These are phyloP conservation scores for Zosterops japonicus DNA, from an alignment of 2,113 vertebrate species.

Conservation along the genomic window DNA sequence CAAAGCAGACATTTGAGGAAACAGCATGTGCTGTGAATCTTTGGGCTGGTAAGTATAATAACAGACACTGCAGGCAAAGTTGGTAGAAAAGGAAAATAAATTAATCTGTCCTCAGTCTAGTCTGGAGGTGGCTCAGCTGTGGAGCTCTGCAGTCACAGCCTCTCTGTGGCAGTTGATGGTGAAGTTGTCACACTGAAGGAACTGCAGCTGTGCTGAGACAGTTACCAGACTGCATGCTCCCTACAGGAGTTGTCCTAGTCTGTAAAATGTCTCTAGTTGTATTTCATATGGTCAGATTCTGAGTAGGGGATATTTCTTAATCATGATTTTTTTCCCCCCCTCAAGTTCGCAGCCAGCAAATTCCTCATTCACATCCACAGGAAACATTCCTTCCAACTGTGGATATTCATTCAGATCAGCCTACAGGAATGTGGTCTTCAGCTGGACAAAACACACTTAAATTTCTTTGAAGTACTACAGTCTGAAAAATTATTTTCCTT, in stretches of 20 bases:
- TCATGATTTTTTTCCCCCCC: not conserved
- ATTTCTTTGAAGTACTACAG: not conserved
- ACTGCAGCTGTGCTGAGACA: conserved; percentile 61
- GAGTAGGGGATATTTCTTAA: conserved; percentile 42
- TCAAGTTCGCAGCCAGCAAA: conserved; percentile 19
- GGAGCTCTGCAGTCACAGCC: conserved; percentile 7
- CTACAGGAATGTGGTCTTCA: not conserved
- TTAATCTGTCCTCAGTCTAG: conserved; percentile 40
- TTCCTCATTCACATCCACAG: conserved; percentile 21
- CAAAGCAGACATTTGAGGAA: conserved; percentile 40
- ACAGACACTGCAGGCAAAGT: conserved; percentile 48
- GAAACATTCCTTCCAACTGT: not conserved
- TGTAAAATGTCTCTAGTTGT: not conserved
- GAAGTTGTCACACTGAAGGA: conserved; percentile 57
- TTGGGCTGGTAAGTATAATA: conserved; percentile 24
- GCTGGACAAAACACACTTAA: not conserved
- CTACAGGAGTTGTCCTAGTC: conserved; percentile 37
- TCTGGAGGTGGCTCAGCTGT: conserved; percentile 30
- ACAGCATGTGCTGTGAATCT: conserved; percentile 19
- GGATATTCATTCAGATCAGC: not conserved
- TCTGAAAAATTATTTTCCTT: not conserved
- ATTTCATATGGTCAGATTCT: not conserved
- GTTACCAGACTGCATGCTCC: conserved; percentile 38
- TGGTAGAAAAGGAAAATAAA: conserved; percentile 51
- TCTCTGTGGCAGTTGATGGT: conserved; percentile 37